phyloP scores from a whole-genome alignment of 2,797 vertebrate genomes.

The Falco cherrug region DNA sequence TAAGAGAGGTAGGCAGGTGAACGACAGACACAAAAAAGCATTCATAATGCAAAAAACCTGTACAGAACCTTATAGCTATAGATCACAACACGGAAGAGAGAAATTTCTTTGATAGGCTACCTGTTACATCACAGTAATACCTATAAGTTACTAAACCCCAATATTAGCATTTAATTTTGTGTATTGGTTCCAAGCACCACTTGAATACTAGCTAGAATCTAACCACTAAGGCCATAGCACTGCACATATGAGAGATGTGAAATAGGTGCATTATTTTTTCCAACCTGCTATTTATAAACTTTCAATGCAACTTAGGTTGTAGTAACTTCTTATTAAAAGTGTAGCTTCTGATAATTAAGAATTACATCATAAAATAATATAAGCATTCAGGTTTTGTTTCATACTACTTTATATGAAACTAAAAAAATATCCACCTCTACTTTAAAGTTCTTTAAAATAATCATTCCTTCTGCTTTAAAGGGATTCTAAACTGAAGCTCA shows the following conservation, averaged over 20 bases:
- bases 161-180: constrained; percentile 43
- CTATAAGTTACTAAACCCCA: background rate
- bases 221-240: constrained; percentile 1
- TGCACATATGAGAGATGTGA: background rate
- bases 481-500: background rate
- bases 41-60: background rate
- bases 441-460: background rate
- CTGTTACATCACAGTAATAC: background rate
- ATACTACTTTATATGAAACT: background rate
- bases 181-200: constrained; percentile 1
- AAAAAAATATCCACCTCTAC: background rate
- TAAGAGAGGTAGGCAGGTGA: background rate
- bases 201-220: constrained; percentile 44
- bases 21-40: background rate
- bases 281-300: background rate
- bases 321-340: background rate
- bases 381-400: background rate
- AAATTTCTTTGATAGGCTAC: background rate
- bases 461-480: background rate
- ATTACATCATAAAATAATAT: background rate
- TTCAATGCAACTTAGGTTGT: background rate
- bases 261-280: background rate
- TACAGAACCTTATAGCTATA: background rate
- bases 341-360: background rate
- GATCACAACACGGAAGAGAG: background rate